Conservation (phyloP, 1,140 invertebrate genomes). For the Riptortus pedestris region DNA sequence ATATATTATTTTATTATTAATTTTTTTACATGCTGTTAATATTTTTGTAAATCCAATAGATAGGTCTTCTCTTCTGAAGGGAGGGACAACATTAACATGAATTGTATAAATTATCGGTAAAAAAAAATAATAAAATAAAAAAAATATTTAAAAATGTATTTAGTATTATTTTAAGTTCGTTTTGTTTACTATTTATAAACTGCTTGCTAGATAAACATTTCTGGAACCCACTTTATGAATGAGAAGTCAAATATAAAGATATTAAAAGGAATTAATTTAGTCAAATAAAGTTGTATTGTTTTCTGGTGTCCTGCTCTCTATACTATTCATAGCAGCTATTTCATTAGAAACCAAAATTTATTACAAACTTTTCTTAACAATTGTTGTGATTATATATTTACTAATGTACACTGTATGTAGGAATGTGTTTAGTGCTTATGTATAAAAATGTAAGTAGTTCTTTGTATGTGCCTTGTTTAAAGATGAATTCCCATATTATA, state of each 20-base stretch:
- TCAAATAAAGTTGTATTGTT: background rate
- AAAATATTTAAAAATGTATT: too few relatives aligned
- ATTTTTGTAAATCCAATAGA: slow-evolving; percentile 18
- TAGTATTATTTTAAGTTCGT: too few relatives aligned
- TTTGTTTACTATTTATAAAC: too few relatives aligned
- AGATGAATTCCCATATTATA: slow-evolving; percentile 13
- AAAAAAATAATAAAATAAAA: background rate
- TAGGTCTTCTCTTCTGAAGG: background rate
- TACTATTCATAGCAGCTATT: slow-evolving; percentile 3
- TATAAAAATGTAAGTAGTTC: slow-evolving; percentile 31
- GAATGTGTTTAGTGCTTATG: slow-evolving; percentile 29
- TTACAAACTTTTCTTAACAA: slow-evolving; percentile 4
- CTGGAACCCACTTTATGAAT: background rate
- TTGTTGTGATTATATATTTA: slow-evolving; percentile 24
- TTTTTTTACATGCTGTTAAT: slow-evolving; percentile 7
- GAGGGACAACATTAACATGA: background rate
- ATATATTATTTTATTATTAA: slow-evolving; percentile 13
- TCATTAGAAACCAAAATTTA: background rate
- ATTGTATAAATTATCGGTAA: background rate
- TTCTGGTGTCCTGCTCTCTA: background rate
- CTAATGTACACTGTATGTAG: slow-evolving; percentile 27
- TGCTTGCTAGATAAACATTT: background rate
- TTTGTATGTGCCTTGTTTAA: slow-evolving; percentile 32
- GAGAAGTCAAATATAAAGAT: background rate
- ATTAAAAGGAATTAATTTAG: background rate